phyloP scores from a whole-genome alignment of 2,888 invertebrate genomes.

The Meghimatium bilineatum region DNA sequence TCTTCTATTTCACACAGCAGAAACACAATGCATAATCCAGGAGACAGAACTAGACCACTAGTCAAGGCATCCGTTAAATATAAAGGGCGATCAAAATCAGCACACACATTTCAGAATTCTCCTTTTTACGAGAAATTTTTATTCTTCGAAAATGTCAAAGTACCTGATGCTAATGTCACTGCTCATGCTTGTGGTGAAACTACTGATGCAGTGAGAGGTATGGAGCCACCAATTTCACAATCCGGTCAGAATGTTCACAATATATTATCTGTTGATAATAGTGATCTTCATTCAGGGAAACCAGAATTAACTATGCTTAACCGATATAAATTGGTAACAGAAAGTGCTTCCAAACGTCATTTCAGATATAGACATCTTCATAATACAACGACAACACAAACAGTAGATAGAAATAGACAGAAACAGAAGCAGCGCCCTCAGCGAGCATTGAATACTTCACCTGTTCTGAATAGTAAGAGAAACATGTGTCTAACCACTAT shows the following conservation, averaged over 20 bases:
- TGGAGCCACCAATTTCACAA: neutral
- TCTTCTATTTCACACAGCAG: neutral
- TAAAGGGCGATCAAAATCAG: constrained; percentile 7
- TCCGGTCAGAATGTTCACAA: too few species aligned
- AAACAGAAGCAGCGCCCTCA: neutral
- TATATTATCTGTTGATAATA: neutral
- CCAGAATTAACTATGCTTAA: neutral
- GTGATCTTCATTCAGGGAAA: neutral
- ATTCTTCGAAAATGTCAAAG: constrained; percentile 15
- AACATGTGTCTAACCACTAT: neutral
- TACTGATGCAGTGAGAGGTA: neutral
- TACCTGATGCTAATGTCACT: neutral
- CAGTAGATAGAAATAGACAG: too few species aligned
- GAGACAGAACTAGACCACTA: neutral
- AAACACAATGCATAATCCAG: neutral
- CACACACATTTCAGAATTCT: constrained; percentile 9
- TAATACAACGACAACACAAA: neutral
- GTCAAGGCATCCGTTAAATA: neutral
- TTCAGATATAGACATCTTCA: neutral
- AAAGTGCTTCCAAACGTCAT: neutral
- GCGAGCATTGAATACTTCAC: neutral
- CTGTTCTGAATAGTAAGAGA: neutral
- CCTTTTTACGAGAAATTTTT: constrained; percentile 26
- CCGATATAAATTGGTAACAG: neutral
- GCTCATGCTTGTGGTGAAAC: neutral